Base-by-base conservation (phyloP, 2,888 invertebrate genomes). In the Himalopsyche anomala region DNA sequence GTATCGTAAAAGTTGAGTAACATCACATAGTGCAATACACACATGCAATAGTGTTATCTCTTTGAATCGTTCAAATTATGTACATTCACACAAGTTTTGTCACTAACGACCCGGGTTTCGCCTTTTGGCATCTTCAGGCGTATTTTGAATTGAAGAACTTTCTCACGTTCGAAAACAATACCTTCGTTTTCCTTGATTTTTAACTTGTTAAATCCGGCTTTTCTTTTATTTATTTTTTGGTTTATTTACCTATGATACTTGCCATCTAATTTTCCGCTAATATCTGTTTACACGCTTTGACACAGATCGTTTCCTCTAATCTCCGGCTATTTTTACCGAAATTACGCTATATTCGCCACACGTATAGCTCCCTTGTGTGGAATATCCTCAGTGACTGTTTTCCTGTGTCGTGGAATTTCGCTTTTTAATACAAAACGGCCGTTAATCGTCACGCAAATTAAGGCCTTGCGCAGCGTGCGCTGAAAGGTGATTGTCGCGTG, bases 401-500 rank as follows among this genome's bases (percentile, higher is more conserved):
- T 40, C 12, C 80, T 17, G 80, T 62, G 62, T 62, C 62, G 28
- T 28, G 28, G n/a, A 19, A 28, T 62, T 28, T n/a, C 40, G 82
- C 17, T 51, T 82, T 54, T 36, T 54, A 82, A 28, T 28, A 19
- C 51, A 45, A 19, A 51, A 40, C 19, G 19, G 3, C 45, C 51
- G 9, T 45, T 9, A 12, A 36, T 54, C 12, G 69, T 17, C 69
- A 54, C 82, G 74, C 51, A 45, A 80, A 69, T 40, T 84, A 42
- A 28, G 79, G 40, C 74, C 85, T 42, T 54, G 51, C 54, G n/a
- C 36, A 36, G 11, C 82, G 79, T 11, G 36, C 15, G 19, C 79
- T 17, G 38, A 85, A 45, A 74, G 42, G 54, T 19, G 19, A 19
- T 40, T 56, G 28, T 85, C 82, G 85, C 54, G 51, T 12, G 82